Conservation (phyloP, 35 echinoderm and acorn worm genomes). For the Amphiura filiformis region DNA sequence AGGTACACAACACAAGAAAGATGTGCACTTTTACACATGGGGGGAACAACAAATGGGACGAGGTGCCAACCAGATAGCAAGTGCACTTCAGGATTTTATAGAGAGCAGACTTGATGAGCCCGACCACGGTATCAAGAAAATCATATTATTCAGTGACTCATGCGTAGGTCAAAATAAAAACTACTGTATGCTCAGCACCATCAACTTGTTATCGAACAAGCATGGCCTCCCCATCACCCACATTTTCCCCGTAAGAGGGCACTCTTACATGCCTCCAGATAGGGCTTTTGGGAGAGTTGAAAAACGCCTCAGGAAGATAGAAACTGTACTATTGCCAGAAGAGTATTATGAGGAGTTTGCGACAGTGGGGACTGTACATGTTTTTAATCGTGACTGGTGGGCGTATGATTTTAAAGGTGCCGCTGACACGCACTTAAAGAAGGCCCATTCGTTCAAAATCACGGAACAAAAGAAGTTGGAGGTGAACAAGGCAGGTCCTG, state of each 20-base stretch:
- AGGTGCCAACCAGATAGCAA: slow-evolving; percentile 44
- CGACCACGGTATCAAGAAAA: slow-evolving; percentile 32
- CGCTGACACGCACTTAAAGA: neutral
- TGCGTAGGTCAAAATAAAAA: slow-evolving; percentile 64
- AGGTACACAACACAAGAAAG: neutral
- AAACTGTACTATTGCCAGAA: slow-evolving; percentile 50
- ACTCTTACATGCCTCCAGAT: slow-evolving; percentile 45
- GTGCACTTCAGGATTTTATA: slow-evolving; percentile 21
- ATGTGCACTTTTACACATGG: slow-evolving; percentile 64
- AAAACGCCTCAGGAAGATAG: slow-evolving; percentile 14
- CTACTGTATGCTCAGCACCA: slow-evolving; percentile 11
- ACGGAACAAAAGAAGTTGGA: slow-evolving; percentile 31
- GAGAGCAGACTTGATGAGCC: neutral
- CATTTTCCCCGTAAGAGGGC: too few species aligned
- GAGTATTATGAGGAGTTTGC: slow-evolving; percentile 33
- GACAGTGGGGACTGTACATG: slow-evolving; percentile 26
- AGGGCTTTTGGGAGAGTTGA: slow-evolving; percentile 49
- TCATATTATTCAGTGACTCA: slow-evolving; percentile 50
- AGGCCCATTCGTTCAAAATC: slow-evolving; percentile 22
- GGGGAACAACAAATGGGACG: slow-evolving; percentile 22
- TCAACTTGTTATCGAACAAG: slow-evolving; percentile 22
- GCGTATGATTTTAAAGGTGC: slow-evolving; percentile 32
- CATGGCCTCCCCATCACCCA: neutral
- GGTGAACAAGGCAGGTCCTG: slow-evolving; percentile 1
- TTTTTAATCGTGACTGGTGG: slow-evolving; percentile 30